Conservation (phyloP, 2,113 vertebrate species). For the Ariopsis seemanni region DNA sequence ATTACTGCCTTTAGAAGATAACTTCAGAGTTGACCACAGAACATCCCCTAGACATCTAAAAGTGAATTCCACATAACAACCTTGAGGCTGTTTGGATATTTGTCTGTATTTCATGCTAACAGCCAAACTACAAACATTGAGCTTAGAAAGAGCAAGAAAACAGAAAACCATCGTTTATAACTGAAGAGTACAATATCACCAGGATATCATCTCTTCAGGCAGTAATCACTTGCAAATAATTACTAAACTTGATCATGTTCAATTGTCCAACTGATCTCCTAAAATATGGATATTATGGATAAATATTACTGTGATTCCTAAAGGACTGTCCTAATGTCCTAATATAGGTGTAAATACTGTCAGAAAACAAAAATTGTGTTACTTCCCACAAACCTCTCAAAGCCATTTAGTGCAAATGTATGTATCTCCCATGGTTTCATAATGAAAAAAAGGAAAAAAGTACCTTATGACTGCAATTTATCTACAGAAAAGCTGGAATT, state of each 20-base stretch:
- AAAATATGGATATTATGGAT: background rate
- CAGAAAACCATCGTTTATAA: background rate
- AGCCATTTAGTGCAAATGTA: background rate
- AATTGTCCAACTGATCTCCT: background rate
- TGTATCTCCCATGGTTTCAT: background rate
- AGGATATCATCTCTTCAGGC: background rate
- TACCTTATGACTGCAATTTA: background rate
- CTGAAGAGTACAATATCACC: background rate
- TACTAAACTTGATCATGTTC: background rate
- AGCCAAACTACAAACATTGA: background rate
- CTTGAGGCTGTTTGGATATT: background rate
- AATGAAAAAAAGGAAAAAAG: background rate
- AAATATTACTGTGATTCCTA: background rate
- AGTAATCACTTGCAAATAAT: background rate
- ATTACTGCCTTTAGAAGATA: constrained; percentile 12
- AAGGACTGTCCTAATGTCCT: background rate
- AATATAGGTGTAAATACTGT: background rate
- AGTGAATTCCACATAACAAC: background rate
- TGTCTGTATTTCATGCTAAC: background rate
- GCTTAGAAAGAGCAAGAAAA: background rate
- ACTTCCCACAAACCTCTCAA: background rate
- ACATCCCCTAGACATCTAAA: background rate
- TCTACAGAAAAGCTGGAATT: background rate
- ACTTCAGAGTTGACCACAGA: constrained; percentile 1
- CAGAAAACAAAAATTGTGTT: background rate